Conservation (phyloP, 2,797 vertebrate species). For the Somateria mollissima region DNA sequence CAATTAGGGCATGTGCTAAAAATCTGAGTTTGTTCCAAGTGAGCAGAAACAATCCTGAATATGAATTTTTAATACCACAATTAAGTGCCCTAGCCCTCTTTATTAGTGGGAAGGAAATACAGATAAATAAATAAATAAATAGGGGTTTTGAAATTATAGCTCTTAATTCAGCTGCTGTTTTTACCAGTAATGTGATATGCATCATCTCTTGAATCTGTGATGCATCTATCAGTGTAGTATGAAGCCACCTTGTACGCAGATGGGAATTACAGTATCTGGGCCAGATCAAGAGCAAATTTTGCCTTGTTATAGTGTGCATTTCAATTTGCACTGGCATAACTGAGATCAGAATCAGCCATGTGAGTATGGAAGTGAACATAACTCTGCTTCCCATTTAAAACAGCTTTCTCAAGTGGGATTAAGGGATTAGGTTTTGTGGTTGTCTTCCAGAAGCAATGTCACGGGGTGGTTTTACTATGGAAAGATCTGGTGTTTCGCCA, state of each 20-base stretch:
- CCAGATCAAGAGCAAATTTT: constrained; percentile 33
- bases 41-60: neutral
- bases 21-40: neutral
- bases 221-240: neutral
- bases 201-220: neutral
- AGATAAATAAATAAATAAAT: neutral
- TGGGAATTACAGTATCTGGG: neutral
- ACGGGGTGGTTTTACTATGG: constrained; percentile 33
- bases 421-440: constrained; percentile 71
- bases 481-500: constrained; percentile 47
- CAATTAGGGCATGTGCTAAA: neutral
- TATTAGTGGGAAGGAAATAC: neutral
- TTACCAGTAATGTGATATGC: neutral
- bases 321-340: constrained; percentile 51
- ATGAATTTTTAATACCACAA: neutral
- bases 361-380: constrained; percentile 53
- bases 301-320: constrained; percentile 12
- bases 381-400: constrained; percentile 64
- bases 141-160: rapidly evolving
- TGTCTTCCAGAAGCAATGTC: constrained; percentile 69
- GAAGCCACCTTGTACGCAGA: neutral
- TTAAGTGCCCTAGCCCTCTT: neutral
- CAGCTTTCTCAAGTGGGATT: constrained; percentile 70
- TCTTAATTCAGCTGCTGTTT: neutral
- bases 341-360: constrained; percentile 52